phyloP scores from a whole-genome alignment of 1,140 invertebrate genomes.

The Antheraea mylitta region DNA sequence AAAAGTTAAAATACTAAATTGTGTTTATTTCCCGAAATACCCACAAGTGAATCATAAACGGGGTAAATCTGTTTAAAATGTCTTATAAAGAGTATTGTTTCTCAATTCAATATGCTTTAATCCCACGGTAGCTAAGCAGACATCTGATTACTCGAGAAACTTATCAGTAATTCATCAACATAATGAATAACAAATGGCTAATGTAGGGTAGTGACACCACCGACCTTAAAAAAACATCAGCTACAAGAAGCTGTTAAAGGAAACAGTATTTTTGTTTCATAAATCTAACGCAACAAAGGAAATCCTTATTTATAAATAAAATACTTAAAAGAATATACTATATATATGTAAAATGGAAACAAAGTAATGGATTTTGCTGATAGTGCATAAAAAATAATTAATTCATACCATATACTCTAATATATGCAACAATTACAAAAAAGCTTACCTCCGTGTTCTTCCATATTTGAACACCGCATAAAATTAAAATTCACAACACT shows the following conservation, averaged over 20 bases:
- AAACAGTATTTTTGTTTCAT: not conserved
- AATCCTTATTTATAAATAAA: too few relatives aligned
- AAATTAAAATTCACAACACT: slow-evolving; percentile 20
- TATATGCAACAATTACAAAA: not conserved
- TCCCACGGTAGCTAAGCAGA: not conserved
- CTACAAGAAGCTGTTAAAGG: not conserved
- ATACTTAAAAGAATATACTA: too few relatives aligned
- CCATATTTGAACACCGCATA: slow-evolving; percentile 35
- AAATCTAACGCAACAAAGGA: not conserved
- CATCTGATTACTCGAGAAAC: not conserved
- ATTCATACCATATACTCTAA: not conserved
- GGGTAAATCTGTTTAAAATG: too few relatives aligned
- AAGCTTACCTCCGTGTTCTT: slow-evolving; percentile 33
- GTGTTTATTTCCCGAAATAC: too few relatives aligned
- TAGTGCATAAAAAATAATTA: too few relatives aligned
- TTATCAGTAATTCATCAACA: not conserved
- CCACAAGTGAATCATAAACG: too few relatives aligned
- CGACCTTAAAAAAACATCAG: not conserved
- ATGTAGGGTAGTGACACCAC: not conserved
- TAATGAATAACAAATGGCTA: not conserved
- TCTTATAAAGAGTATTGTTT: too few relatives aligned
- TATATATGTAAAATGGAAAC: too few relatives aligned
- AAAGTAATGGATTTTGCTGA: too few relatives aligned
- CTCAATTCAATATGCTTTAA: too few relatives aligned
- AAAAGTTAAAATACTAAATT: too few relatives aligned